A percentile compares a stretch with the other conserved stretches of the same genome.
These are phyloP conservation scores for Urosaurus nigricauda DNA, from an alignment of 2,797 vertebrate genomes.

Conservation along the genomic window DNA sequence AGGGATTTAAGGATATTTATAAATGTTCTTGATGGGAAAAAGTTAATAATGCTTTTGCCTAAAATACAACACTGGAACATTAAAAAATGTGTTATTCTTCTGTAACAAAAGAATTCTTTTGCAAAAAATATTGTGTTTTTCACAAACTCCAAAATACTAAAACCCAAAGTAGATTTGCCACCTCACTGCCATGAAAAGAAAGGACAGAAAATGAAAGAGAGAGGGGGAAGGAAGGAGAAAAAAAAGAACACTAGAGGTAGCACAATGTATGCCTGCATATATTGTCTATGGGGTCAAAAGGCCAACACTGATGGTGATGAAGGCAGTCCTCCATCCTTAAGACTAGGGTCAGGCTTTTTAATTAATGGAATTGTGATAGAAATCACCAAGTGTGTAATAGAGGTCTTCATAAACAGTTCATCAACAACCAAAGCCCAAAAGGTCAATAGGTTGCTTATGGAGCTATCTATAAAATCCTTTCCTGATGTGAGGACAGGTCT, in stretches of 20 bases:
- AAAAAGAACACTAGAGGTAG: neutral
- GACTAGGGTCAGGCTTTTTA: neutral
- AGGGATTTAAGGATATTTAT: neutral
- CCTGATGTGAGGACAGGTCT: neutral
- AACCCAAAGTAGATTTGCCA: too few species aligned
- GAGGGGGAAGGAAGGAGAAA: neutral
- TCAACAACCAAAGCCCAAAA: constrained; percentile 1
- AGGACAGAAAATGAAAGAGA: too few species aligned
- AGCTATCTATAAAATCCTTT: constrained; percentile 23
- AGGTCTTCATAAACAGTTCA: constrained; percentile 24
- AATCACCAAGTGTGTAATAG: constrained; percentile 14
- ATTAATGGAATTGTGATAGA: constrained; percentile 27
- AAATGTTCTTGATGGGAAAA: neutral
- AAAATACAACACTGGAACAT: too few species aligned
- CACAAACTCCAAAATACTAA: too few species aligned
- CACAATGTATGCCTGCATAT: neutral
- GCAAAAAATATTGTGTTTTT: too few species aligned
- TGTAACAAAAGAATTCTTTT: too few species aligned
- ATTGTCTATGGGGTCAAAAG: constrained; percentile 12
- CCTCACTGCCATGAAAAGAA: too few species aligned
- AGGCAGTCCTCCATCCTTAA: neutral
- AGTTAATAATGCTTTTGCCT: too few species aligned
- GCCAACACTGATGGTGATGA: neutral
- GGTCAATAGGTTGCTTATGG: constrained; percentile 30
- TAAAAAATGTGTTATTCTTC: too few species aligned